Base-by-base conservation (phyloP, 2,113 vertebrate genomes). In the Gyps fulvus region DNA sequence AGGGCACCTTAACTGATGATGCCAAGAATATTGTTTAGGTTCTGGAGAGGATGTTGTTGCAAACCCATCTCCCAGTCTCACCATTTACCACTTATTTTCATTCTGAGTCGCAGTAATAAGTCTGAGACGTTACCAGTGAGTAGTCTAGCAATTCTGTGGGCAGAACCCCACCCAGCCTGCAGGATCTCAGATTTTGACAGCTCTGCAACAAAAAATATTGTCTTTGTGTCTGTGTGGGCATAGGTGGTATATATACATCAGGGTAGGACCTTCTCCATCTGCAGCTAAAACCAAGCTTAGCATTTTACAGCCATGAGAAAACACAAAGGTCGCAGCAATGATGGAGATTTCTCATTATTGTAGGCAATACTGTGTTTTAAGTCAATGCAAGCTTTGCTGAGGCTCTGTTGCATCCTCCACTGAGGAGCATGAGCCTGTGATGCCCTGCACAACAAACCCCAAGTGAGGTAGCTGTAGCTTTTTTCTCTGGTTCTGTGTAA, bases 31-130 rank as follows among this genome's bases (percentile, higher is more conserved):
- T 81, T 95, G 91, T 95, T 97, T 96, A 92, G 89, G 66, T 94
- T 94, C 86, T 94, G 84, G 81, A 85, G 93, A 95, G 89, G 93
- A 95, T 96, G 94, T 97, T 95, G 91, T 87, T 93, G 89, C 84
- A 71, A 89, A 94, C 31, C 32, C 0, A 0, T 85, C 57, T 94
- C 40, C 57, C 31, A 69, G 77, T 72, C 91, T 96, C 89, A 94
- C 61, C 54, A 21, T 83, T 94, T 88, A 84, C 90, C 89, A 50
- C 83, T 95, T 87, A 74, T 94, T 96, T 91, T 97, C 77, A 2
- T 91, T 96, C 83, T 96, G 94, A 97, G 86, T 97, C 1, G 87
- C 70, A 89, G 70, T 13, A 72, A 4, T 71, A 50, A 47, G 71
- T 55, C 79, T 86, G 63, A 94, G 91, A 92, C 14, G 5, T 91